These are phyloP conservation scores for Parapristionchus giblindavisi DNA, from an alignment of 2,888 invertebrate genomes.

Conservation along the genomic window DNA sequence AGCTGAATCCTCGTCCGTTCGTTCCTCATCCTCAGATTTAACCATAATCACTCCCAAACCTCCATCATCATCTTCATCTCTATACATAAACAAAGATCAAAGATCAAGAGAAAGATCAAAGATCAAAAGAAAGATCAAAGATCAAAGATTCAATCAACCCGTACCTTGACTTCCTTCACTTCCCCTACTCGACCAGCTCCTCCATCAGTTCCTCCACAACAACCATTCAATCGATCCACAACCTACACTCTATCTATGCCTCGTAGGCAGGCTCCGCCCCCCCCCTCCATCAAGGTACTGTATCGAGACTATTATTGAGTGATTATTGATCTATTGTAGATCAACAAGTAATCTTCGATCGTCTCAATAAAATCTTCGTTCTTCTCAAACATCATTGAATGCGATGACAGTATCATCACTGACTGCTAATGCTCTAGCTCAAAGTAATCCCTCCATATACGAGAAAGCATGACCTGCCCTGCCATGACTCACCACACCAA, in stretches of 20 bases:
- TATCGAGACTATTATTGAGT: background rate
- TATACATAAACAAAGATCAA: no score
- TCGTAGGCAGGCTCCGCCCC: slow-evolving; percentile 11
- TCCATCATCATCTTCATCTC: no score
- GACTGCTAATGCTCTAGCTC: slow-evolving; percentile 7
- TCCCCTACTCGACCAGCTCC: slow-evolving; percentile 17
- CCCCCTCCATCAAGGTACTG: background rate
- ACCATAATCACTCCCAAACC: slow-evolving; percentile 17
- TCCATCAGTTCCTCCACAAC: background rate
- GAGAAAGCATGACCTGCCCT: no score
- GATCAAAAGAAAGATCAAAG: no score
- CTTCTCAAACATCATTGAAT: slow-evolving; percentile 18
- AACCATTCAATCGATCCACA: slow-evolving; percentile 7
- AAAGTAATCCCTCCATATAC: slow-evolving; percentile 32
- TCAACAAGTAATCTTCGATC: no score
- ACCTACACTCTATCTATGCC: slow-evolving; percentile 23
- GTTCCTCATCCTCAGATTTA: slow-evolving; percentile 28
- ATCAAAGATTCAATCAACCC: background rate
- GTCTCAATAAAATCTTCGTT: slow-evolving; percentile 12
- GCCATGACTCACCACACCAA: no score
- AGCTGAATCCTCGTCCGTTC: background rate
- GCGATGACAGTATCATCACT: slow-evolving; percentile 23
- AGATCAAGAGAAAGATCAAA: no score
- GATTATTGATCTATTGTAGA: background rate
- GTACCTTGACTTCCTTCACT: slow-evolving; percentile 8